Conservation (phyloP, 1,140 invertebrate species). For the Radopholus similis region DNA sequence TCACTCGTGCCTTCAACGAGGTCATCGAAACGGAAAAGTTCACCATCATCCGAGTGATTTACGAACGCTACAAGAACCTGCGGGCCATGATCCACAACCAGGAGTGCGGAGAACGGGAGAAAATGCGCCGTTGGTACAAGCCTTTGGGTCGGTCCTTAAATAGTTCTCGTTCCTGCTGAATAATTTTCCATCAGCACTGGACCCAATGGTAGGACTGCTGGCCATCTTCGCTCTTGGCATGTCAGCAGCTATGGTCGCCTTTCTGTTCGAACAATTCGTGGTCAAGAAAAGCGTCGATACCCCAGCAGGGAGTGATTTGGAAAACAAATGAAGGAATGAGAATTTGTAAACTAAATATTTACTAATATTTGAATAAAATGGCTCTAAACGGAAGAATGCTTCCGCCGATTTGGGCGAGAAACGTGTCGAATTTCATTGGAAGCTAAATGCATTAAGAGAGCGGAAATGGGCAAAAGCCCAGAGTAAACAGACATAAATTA, state of each 20-base stretch:
- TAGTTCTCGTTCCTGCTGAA: background rate
- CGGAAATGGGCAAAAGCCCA: too few relatives aligned
- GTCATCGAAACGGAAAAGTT: background rate
- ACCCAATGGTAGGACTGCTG: background rate
- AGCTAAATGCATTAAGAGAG: too few relatives aligned
- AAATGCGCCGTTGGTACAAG: background rate
- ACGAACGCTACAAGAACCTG: constrained; percentile 4
- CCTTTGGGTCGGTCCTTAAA: background rate
- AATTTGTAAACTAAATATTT: too few relatives aligned
- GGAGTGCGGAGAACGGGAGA: background rate
- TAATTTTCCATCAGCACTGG: background rate
- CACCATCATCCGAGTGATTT: background rate
- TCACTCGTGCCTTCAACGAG: constrained; percentile 1
- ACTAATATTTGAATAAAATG: too few relatives aligned
- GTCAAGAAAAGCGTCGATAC: too few relatives aligned
- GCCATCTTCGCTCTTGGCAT: background rate
- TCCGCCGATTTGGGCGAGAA: too few relatives aligned
- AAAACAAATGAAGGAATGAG: too few relatives aligned
- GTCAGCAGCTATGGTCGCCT: background rate
- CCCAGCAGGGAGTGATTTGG: too few relatives aligned
- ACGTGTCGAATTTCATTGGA: too few relatives aligned
- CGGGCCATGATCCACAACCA: constrained; percentile 5
- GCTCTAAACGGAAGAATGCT: too few relatives aligned
- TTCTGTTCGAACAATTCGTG: background rate
- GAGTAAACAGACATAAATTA: too few relatives aligned